Base-by-base conservation (phyloP, 2,888 invertebrate species). In the Ptycholaimellus sp. region DNA sequence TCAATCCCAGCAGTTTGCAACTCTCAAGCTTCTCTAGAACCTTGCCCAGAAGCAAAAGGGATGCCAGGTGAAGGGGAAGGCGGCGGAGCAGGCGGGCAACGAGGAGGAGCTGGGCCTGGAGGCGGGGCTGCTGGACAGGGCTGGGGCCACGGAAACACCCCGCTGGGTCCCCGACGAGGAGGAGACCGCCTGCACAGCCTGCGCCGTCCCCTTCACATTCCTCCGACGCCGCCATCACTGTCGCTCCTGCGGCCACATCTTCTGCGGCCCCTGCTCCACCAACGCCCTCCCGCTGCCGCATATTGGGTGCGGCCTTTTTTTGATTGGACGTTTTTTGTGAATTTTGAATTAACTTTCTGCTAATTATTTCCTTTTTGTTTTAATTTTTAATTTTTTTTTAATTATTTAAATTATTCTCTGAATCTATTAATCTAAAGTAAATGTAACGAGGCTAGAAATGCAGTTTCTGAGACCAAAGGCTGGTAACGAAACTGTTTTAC, bases 181-280 rank as follows among this genome's bases (percentile, higher is more conserved):
- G 39, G 54, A 54, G 41, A 49, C 47, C 16, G 50, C 52, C 36
- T 96, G 93, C 61, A 85, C 83, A 75, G 73, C 80, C 27, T 96
- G 96, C 60, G 71, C 72, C 41, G 73, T 76, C 16, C 74, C 74
- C 49, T 96, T 96, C 65, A 93, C 85, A 3, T 79, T 93, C 45
- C 79, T 96, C 50, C 72, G 90, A 29, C 71, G 93, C 16, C 66
- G 93, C 9, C 93, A 96, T 60, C 93, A 93, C 61, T 93, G 93
- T 59, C 68, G n/a, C 11, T 31, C 19, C 62, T 96, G 90, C 63
- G 90, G 90, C 25, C 46, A 54, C 11, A 56, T 56, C 27, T 56
- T 56, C 42, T 56, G 56, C 39, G 43, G 44, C 35, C 46, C 44
- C 23, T 56, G 56, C 42, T 52, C 52, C 6, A 41, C 45, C 20